Evolutionary conservation across 2,113 vertebrate genomes (phyloP).

Genomic region (Callocephalon fimbriatum): DNA sequence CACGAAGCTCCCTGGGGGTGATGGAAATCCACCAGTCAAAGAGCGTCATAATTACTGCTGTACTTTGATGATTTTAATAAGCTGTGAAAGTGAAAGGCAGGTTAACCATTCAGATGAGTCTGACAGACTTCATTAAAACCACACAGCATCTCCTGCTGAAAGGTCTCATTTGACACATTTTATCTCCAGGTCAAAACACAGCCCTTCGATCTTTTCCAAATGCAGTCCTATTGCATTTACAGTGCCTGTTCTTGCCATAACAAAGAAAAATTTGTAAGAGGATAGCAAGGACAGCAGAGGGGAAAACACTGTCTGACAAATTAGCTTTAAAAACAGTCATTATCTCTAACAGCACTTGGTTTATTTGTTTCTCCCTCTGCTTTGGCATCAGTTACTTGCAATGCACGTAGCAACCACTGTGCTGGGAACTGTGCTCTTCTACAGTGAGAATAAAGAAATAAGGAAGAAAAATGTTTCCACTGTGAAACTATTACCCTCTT

Average conservation of each 20-base stretch:
- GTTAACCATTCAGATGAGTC: neutral
- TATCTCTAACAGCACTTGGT: neutral
- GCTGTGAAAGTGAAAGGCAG: neutral
- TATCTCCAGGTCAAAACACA: neutral
- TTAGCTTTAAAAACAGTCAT: neutral
- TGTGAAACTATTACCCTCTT: neutral
- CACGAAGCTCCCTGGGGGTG: neutral
- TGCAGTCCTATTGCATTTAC: neutral
- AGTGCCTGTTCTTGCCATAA: neutral
- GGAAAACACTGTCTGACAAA: neutral
- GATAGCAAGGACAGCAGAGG: neutral
- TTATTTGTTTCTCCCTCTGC: neutral
- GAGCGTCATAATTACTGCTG: neutral
- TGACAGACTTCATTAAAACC: conserved; percentile 20
- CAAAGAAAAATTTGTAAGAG: neutral
- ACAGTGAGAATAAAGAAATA: neutral
- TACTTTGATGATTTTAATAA: neutral
- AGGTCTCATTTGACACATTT: conserved; percentile 29
- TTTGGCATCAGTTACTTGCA: neutral
- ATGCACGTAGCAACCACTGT: neutral
- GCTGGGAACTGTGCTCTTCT: too few relatives aligned
- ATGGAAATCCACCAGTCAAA: neutral
- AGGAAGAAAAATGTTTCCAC: neutral
- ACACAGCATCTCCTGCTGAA: neutral
- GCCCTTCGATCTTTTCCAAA: neutral